Conservation (phyloP, 2,113 vertebrate genomes). For the Conger conger region DNA sequence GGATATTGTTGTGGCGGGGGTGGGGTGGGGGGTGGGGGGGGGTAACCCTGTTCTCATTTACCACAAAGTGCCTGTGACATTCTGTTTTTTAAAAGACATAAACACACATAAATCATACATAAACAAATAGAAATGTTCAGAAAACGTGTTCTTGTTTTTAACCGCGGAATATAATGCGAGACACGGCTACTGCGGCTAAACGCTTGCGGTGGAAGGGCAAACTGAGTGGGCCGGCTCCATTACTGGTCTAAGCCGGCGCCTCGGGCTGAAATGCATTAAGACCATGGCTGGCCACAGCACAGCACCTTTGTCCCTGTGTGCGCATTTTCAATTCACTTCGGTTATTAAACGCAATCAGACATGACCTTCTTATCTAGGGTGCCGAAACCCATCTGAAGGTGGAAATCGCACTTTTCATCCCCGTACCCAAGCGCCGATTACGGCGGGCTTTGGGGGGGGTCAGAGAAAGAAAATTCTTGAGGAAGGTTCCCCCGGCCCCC, state of each 20-base stretch:
- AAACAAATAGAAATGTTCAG: background rate
- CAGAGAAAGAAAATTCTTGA: background rate
- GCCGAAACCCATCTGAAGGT: background rate
- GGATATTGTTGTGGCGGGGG: background rate
- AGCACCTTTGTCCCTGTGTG: slow-evolving; percentile 22
- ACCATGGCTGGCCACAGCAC: slow-evolving; percentile 9
- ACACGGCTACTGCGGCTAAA: slow-evolving; percentile 11
- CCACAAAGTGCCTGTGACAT: background rate
- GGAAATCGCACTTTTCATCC: slow-evolving; percentile 11
- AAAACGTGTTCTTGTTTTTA: background rate
- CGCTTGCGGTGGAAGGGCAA: slow-evolving; percentile 9
- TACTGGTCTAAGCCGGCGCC: slow-evolving; percentile 12
- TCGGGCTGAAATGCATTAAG: slow-evolving; percentile 33
- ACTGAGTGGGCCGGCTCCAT: background rate
- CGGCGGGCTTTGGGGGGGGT: background rate
- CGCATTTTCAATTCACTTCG: slow-evolving; percentile 24
- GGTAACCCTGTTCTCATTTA: background rate
- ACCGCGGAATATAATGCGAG: background rate
- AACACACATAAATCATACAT: background rate
- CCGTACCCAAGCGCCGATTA: background rate
- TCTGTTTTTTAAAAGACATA: background rate
- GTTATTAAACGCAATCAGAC: slow-evolving; percentile 30
- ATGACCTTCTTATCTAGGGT: slow-evolving; percentile 28
- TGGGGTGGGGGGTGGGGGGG: too few relatives aligned
- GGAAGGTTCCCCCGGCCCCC: background rate